phyloP scores from a whole-genome alignment of 2,797 vertebrate species.

The Pyrocephalus nanus region DNA sequence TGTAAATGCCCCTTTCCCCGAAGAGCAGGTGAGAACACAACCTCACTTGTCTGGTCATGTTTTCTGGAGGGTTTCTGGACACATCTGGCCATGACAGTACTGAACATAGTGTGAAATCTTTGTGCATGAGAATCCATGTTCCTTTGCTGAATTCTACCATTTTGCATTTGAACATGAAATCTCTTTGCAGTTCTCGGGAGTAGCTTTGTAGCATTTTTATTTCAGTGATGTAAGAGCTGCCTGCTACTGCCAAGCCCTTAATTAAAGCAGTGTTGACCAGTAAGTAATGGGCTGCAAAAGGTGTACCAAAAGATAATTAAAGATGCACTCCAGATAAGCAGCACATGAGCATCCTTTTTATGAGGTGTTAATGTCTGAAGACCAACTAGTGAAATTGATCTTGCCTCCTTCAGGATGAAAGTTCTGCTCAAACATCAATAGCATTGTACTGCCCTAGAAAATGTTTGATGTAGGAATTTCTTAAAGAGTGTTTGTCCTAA shows the following conservation, averaged over 20 bases:
- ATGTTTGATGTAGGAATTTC: conserved; percentile 47
- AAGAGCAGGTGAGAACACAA: neutral
- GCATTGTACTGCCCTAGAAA: conserved; percentile 10
- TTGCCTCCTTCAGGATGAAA: conserved; percentile 46
- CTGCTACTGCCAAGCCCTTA: conserved; percentile 39
- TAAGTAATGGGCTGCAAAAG: conserved; percentile 64
- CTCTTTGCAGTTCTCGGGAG: neutral
- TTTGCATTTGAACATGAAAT: neutral
- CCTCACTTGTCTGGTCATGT: neutral
- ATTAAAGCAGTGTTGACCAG: conserved; percentile 52
- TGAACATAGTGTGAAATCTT: neutral
- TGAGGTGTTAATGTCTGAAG: conserved; percentile 62
- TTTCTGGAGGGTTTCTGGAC: neutral
- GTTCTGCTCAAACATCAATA: conserved; percentile 38
- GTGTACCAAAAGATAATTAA: conserved; percentile 61
- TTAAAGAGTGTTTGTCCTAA: neutral
- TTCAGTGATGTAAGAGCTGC: conserved; percentile 24
- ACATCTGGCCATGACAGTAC: neutral
- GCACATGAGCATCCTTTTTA: conserved; percentile 41
- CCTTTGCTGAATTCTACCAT: neutral
- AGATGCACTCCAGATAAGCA: conserved; percentile 41
- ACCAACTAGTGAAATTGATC: conserved; percentile 61
- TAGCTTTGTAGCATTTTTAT: conserved; percentile 38
- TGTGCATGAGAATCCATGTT: neutral
- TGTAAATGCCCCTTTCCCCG: neutral